These are phyloP conservation scores for Turdus rufiventris DNA, from an alignment of 2,113 vertebrate genomes.

Conservation along the genomic window DNA sequence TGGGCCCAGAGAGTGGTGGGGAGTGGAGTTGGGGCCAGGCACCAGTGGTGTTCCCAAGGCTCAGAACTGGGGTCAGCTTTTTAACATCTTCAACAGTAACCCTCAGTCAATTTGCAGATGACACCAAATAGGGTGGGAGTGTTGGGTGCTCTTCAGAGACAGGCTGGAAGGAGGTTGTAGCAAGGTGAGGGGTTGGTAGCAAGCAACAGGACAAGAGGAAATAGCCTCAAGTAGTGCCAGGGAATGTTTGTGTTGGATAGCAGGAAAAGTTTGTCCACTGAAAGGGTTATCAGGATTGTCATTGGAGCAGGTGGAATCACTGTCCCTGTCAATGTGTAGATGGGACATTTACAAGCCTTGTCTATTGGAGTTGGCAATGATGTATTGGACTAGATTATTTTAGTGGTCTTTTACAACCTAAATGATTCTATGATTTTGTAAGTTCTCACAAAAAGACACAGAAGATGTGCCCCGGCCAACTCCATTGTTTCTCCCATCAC, in stretches of 20 bases:
- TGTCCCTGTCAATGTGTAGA: not conserved
- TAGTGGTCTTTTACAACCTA: not conserved
- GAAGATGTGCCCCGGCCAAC: accelerated
- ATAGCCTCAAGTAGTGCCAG: not conserved
- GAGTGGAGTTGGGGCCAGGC: not conserved
- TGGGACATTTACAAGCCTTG: not conserved
- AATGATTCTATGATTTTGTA: not conserved
- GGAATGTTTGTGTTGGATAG: not conserved
- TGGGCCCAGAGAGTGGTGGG: not conserved
- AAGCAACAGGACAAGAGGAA: not conserved
- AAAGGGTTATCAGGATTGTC: not conserved
- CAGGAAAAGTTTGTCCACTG: not conserved
- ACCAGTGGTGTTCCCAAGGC: not conserved
- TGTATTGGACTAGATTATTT: not conserved
- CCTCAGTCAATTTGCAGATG: not conserved
- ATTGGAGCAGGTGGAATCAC: not conserved
- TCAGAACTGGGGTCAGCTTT: not conserved
- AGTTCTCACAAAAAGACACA: not conserved
- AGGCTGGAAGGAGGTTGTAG: not conserved
- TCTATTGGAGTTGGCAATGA: not conserved
- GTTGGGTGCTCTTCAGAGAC: not conserved
- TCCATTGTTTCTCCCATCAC: not conserved
- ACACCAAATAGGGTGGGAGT: not conserved
- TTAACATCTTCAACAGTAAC: not conserved
- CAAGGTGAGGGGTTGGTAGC: not conserved